Base-by-base conservation (phyloP, 2,113 vertebrate genomes). In the Aegotheles bennettii region DNA sequence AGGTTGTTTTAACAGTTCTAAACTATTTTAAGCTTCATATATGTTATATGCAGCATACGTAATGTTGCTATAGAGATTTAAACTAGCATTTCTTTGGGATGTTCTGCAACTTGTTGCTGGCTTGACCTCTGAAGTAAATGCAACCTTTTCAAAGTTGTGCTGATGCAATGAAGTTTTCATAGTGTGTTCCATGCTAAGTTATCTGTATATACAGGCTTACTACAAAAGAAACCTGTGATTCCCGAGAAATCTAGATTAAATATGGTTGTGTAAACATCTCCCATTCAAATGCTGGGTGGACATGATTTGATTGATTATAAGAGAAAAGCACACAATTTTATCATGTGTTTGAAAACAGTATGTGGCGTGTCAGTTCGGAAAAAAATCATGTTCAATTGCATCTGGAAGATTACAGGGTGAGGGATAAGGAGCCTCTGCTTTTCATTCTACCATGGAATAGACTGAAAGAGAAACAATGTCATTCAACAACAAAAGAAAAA, bases 381-480 rank as follows among this genome's bases (percentile, higher is more conserved):
- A 79, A n/a, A 63, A 78, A 4, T 45, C 7, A 50, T 0, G 2
- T 76, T 95, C 89, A 88, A 83, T 60, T 87, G 54, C 90, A 85
- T 87, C 77, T 0, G 0, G 61, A 85, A 94, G 63, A 83, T 85
- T 88, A 94, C 83, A 60, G 48, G 53, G 59, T 76, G 67, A 75
- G 13, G 54, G 61, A 64, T 74, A 93, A 95, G 45, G 38, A 83
- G 47, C 73, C 48, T 74, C 84, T 78, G 43, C 89, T 95, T 87
- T 97, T 95, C 91, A 89, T 93, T 94, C 91, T 83, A 90, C 94
- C 90, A 93, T 92, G 90, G 79, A 78, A 73, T 7, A 23, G 43
- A 95, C 40, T 85, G 60, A 94, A 94, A 93, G 50, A 92, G 14
- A 59, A 71, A 51, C 60, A 65, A 40, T 28, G 23, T 54, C n/a